Conservation (phyloP, 2,888 invertebrate species). For the Phymatocera aterrima region DNA sequence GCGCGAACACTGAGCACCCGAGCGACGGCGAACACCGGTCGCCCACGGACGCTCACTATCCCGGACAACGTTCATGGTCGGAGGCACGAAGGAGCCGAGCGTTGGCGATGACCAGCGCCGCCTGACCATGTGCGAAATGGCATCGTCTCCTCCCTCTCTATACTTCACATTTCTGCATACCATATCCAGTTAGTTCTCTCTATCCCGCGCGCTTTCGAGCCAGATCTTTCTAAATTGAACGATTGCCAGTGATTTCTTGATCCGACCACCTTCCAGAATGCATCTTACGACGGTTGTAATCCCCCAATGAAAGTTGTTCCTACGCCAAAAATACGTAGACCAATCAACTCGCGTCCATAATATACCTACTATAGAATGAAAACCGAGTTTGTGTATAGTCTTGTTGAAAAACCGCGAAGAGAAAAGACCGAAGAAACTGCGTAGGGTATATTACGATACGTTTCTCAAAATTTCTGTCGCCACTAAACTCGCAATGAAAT, state of each 20-base stretch:
- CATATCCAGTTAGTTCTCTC: no score
- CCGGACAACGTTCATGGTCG: conserved; percentile 30
- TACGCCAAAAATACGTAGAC: neutral
- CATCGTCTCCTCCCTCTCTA: neutral
- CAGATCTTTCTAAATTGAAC: conserved; percentile 13
- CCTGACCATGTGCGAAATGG: conserved; percentile 38
- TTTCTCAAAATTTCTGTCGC: no score
- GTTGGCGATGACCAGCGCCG: conserved; percentile 36
- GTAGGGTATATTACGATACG: no score
- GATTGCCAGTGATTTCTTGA: neutral
- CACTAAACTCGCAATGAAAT: no score
- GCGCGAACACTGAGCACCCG: conserved; percentile 43
- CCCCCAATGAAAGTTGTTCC: conserved; percentile 6
- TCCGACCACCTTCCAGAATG: neutral
- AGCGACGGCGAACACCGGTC: conserved; percentile 32
- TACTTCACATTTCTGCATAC: neutral
- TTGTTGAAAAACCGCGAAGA: no score
- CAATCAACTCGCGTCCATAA: no score
- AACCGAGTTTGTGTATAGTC: no score
- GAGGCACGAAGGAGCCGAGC: conserved; percentile 11
- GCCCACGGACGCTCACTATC: conserved; percentile 37
- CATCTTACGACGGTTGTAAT: neutral
- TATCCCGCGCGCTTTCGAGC: neutral
- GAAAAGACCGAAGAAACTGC: no score
- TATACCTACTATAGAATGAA: no score